phyloP scores from a whole-genome alignment of 2,113 vertebrate species.

The Isurus oxyrinchus region DNA sequence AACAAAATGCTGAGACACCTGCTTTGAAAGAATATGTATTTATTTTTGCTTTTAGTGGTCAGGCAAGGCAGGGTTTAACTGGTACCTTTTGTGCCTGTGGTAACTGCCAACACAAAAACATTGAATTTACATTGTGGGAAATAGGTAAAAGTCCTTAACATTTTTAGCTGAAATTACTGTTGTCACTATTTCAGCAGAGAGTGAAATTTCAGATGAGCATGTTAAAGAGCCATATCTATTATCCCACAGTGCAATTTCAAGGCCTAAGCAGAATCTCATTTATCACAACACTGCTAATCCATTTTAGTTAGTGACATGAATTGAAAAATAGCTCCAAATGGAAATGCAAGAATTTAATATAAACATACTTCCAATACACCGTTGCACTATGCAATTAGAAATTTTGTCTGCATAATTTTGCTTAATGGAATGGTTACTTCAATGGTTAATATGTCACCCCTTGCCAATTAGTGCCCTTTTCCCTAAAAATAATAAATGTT shows the following conservation, averaged over 20 bases:
- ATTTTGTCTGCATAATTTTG: neutral
- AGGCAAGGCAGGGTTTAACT: neutral
- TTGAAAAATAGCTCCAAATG: slow-evolving; percentile 7
- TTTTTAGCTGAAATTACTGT: neutral
- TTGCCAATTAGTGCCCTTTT: neutral
- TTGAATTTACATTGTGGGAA: neutral
- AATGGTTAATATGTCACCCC: neutral
- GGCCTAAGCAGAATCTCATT: neutral
- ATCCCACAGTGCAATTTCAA: slow-evolving; percentile 1
- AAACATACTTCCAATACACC: neutral
- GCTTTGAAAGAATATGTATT: neutral
- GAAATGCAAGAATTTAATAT: neutral
- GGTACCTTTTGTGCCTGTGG: neutral
- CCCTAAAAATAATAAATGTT: neutral
- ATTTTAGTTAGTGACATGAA: slow-evolving; percentile 6
- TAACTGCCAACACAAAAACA: neutral
- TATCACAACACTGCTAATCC: neutral
- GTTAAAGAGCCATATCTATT: neutral
- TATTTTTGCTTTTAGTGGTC: neutral
- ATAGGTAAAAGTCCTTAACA: neutral
- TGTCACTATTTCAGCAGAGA: neutral
- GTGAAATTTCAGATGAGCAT: neutral
- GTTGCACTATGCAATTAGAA: neutral
- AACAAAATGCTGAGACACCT: neutral
- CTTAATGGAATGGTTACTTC: neutral